These are phyloP conservation scores for Sebastes oblongus DNA, from an alignment of 2,797 vertebrate species.

Conservation along the genomic window DNA sequence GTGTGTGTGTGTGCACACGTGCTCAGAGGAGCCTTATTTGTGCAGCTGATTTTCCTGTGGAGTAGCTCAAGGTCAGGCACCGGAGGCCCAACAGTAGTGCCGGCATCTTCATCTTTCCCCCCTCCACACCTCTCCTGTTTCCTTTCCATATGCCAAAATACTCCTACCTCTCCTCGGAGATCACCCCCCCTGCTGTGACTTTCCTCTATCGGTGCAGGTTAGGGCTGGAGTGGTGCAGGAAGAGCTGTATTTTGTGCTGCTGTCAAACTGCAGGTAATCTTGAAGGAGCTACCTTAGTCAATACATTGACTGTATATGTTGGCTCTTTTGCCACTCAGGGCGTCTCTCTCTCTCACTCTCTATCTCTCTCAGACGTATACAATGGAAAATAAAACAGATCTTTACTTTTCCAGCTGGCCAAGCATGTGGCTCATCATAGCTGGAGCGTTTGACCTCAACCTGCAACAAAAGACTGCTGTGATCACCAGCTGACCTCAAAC, in stretches of 20 bases:
- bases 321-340: not conserved
- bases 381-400: slow-evolving; percentile 31
- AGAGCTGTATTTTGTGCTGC: not conserved
- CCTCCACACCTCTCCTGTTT: slow-evolving; percentile 34
- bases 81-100: slow-evolving; percentile 61
- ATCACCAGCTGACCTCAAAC: slow-evolving; percentile 32
- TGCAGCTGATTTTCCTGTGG: slow-evolving; percentile 71
- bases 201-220: slow-evolving; percentile 10
- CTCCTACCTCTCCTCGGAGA: slow-evolving; percentile 7
- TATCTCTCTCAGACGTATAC: not conserved
- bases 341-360: not conserved
- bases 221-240: slow-evolving; percentile 4
- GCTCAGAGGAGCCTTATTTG: slow-evolving; percentile 53
- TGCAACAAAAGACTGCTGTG: slow-evolving; percentile 30
- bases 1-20: not conserved
- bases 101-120: slow-evolving; percentile 34
- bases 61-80: slow-evolving; percentile 58
- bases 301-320: not conserved
- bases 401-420: slow-evolving; percentile 58
- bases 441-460: slow-evolving; percentile 49
- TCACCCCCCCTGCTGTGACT: slow-evolving; percentile 5
- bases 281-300: not conserved
- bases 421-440: slow-evolving; percentile 36
- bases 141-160: slow-evolving; percentile 57
- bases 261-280: not conserved